Evolutionary conservation across 2,888 invertebrate species (phyloP).

Genomic region (Hirudinaria manillensis): DNA sequence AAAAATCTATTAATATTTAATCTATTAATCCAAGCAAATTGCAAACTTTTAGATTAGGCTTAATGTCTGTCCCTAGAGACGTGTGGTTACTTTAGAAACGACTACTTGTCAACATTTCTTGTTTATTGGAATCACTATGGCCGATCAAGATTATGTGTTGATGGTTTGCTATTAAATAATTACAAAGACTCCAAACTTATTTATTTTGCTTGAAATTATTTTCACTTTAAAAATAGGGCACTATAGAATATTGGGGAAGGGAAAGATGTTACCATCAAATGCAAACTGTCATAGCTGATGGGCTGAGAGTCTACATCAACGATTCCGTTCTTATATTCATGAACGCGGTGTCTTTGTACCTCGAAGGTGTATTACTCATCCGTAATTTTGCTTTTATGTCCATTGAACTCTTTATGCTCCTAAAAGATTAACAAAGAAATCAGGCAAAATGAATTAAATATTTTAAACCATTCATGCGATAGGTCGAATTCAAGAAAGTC

Average conservation of each 20-base stretch:
- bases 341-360: background rate
- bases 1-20: too few relatives aligned
- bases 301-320: background rate
- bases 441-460: too few relatives aligned
- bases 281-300: conserved; percentile 8
- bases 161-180: background rate
- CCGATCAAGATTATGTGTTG: conserved; percentile 10
- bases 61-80: too few relatives aligned
- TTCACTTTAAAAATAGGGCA: background rate
- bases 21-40: too few relatives aligned
- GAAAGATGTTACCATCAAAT: conserved; percentile 22
- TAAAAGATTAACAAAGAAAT: background rate
- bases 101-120: background rate
- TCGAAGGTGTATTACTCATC: background rate
- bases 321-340: conserved; percentile 14
- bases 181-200: background rate
- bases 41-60: too few relatives aligned
- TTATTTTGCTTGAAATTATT: background rate
- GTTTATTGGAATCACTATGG: background rate
- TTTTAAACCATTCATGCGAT: background rate
- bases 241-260: background rate
- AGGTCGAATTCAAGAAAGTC: conserved; percentile 17
- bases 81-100: background rate
- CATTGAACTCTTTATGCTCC: background rate
- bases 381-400: background rate